phyloP scores from a whole-genome alignment of 2,113 vertebrate genomes.

The Pionites leucogaster region DNA sequence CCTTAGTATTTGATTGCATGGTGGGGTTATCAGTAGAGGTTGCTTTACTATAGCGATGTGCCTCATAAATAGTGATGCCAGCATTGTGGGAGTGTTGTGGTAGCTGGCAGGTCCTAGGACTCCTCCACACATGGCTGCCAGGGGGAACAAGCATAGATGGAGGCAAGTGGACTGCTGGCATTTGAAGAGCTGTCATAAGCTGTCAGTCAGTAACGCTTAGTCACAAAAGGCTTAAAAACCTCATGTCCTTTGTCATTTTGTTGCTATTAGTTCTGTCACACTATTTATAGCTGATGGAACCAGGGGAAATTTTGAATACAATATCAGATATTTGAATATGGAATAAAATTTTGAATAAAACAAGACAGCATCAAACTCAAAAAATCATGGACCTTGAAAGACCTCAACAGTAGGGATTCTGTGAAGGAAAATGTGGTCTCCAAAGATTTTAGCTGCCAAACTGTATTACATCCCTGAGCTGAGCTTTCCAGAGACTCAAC shows the following conservation, averaged over 20 bases:
- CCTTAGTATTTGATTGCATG: neutral
- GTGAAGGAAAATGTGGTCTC: slow-evolving; percentile 3
- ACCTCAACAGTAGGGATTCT: neutral
- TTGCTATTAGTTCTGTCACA: neutral
- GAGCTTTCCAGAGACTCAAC: neutral
- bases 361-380: neutral
- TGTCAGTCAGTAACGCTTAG: neutral
- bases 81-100: neutral
- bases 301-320: neutral
- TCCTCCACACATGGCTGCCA: neutral
- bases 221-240: neutral
- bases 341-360: neutral
- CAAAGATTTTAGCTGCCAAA: slow-evolving; percentile 6
- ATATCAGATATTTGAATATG: neutral
- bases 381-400: neutral
- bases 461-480: neutral
- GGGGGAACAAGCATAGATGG: neutral
- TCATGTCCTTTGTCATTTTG: neutral
- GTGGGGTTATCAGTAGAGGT: neutral
- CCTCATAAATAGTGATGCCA: neutral
- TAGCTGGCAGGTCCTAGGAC: neutral
- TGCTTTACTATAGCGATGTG: neutral
- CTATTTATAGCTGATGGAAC: neutral
- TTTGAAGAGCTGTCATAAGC: neutral
- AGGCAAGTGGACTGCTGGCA: neutral